Percentiles rank a stretch among this genome's conserved stretches.
phyloP scores from a whole-genome alignment of 2,797 vertebrate species.

The Diplodus puntazzo region DNA sequence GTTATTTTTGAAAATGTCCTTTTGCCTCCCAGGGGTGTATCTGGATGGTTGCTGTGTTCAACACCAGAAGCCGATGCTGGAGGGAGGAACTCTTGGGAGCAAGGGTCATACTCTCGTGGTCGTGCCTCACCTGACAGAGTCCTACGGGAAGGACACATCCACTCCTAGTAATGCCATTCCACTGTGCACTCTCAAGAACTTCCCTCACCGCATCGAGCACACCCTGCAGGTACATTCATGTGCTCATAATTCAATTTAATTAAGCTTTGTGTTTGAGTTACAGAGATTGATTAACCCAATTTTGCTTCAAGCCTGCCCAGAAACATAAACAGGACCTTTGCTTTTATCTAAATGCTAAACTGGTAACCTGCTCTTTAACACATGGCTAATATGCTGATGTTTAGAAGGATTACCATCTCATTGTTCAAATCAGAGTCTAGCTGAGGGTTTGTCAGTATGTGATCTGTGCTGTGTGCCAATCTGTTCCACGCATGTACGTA shows the following conservation, averaged over 20 bases:
- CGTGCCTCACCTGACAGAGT: slow-evolving; percentile 87
- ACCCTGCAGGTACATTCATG: slow-evolving; percentile 88
- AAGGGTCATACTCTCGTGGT: slow-evolving; percentile 84
- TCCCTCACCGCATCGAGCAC: slow-evolving; percentile 89
- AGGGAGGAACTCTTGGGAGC: slow-evolving; percentile 88
- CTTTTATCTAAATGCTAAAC: neutral
- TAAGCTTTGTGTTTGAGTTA: neutral
- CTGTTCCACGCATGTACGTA: too few species aligned
- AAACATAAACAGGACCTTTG: neutral
- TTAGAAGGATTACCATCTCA: neutral
- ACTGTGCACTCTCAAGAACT: slow-evolving; percentile 89
- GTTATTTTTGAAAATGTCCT: neutral
- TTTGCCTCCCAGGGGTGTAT: slow-evolving; percentile 84
- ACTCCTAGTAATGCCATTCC: slow-evolving; percentile 73
- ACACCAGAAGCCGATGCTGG: slow-evolving; percentile 87
- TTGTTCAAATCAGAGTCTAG: neutral
- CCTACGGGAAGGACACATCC: slow-evolving; percentile 58
- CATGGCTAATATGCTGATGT: neutral
- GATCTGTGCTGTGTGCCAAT: too few species aligned
- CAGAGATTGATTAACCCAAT: neutral
- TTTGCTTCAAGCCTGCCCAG: neutral
- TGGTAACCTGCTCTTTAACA: neutral
- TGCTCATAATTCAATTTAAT: neutral
- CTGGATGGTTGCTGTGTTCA: slow-evolving; percentile 86
- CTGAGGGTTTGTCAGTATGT: too few species aligned